Conservation (phyloP, 2,888 invertebrate species). For the Deladenus siricidicola region DNA sequence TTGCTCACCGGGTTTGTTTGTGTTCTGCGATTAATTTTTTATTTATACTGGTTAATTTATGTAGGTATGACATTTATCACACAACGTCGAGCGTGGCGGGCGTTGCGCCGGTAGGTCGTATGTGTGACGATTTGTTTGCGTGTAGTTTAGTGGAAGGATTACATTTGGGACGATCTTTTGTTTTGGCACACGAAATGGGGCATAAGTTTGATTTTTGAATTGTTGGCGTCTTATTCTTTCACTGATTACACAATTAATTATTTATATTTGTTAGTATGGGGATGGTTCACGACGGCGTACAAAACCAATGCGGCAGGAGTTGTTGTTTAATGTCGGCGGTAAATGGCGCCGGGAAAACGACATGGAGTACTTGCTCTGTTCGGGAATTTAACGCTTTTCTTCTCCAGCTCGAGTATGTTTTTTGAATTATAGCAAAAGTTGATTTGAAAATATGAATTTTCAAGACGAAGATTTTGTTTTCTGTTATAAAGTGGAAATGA, state of each 20-base stretch:
- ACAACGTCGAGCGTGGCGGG: conserved; percentile 53
- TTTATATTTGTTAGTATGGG: conserved; percentile 46
- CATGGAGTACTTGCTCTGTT: conserved; percentile 50
- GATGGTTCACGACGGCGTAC: conserved; percentile 54
- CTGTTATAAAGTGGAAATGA: not conserved
- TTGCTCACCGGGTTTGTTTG: conserved; percentile 43
- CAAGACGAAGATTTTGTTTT: too few species aligned
- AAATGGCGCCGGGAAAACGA: conserved; percentile 54
- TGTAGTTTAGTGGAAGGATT: conserved; percentile 52
- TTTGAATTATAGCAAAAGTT: not conserved
- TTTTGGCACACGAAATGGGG: conserved; percentile 54
- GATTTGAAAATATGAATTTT: not conserved
- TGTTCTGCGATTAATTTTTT: not conserved
- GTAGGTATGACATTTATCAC: conserved; percentile 52
- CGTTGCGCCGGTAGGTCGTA: conserved; percentile 53
- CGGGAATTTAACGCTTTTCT: conserved; percentile 52
- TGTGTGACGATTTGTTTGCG: conserved; percentile 52
- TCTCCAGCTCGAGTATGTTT: conserved; percentile 46
- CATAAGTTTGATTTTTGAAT: conserved; percentile 52
- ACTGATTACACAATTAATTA: too few species aligned
- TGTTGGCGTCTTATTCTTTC: too few species aligned
- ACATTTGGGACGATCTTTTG: conserved; percentile 52
- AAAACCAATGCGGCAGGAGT: conserved; percentile 48
- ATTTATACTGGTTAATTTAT: conserved; percentile 1
- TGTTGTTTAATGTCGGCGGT: conserved; percentile 53